Evolutionary conservation across 2,797 vertebrate genomes (phyloP).

Genomic region (Todus mexicanus): DNA sequence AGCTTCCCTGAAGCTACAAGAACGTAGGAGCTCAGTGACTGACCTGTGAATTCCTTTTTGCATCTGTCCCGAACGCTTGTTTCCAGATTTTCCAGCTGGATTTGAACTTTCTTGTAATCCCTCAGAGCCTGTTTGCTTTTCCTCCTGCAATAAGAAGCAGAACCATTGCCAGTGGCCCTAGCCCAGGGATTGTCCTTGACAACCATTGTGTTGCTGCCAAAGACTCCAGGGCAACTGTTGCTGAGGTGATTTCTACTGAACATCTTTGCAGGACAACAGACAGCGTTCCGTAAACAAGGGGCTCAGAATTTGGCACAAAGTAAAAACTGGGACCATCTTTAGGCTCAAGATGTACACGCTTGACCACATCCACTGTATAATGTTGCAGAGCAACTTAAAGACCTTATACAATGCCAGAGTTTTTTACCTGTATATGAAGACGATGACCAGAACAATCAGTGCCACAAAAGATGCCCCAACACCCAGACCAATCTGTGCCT

Average conservation of each 20-base stretch:
- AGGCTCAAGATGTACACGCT: accelerated
- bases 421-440: constrained; percentile 93
- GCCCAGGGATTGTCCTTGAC: neutral
- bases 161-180: neutral
- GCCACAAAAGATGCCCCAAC: constrained; percentile 91
- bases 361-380: neutral
- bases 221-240: neutral
- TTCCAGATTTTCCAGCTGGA: constrained; percentile 96
- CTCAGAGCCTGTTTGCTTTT: constrained; percentile 97
- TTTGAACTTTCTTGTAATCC: constrained; percentile 99
- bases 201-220: neutral
- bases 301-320: neutral
- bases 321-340: neutral
- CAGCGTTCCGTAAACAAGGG: neutral
- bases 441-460: constrained; percentile 92
- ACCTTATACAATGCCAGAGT: neutral
- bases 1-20: neutral
- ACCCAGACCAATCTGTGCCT: constrained; percentile 93
- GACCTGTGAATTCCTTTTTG: constrained; percentile 98
- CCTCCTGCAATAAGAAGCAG: constrained; percentile 77
- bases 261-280: neutral
- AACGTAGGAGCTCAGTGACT: neutral
- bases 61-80: constrained; percentile 97
- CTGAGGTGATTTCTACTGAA: neutral
- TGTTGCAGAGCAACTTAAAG: neutral